phyloP scores from a whole-genome alignment of 2,888 invertebrate genomes.

The Thumatha senex region DNA sequence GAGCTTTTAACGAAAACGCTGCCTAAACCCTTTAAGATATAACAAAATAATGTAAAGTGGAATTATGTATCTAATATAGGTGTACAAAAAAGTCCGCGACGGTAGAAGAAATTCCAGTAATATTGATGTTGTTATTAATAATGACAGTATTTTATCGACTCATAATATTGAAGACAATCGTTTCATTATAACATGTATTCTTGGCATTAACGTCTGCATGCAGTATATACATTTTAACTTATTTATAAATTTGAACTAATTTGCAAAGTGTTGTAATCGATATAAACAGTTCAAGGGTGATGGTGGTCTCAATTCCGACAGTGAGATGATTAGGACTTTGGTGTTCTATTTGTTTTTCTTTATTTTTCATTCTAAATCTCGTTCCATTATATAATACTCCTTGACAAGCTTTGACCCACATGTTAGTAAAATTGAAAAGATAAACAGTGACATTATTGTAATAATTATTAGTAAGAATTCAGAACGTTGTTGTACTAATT shows the following conservation, averaged over 20 bases:
- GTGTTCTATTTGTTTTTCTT: slow-evolving; percentile 13
- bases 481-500: neutral
- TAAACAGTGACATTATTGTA: slow-evolving; percentile 5
- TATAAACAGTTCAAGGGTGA: slow-evolving; percentile 39
- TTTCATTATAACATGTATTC: too few relatives aligned
- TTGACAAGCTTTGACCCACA: slow-evolving; percentile 23
- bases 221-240: neutral
- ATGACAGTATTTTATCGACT: too few relatives aligned
- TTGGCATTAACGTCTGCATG: too few relatives aligned
- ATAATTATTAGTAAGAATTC: neutral
- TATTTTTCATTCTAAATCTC: too few relatives aligned
- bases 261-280: slow-evolving; percentile 40
- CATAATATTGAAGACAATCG: too few relatives aligned
- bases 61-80: too few relatives aligned
- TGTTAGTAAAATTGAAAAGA: slow-evolving; percentile 16
- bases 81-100: too few relatives aligned
- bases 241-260: slow-evolving; percentile 20
- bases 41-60: too few relatives aligned
- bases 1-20: too few relatives aligned
- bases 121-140: too few relatives aligned
- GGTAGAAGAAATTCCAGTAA: too few relatives aligned
- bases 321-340: slow-evolving; percentile 11
- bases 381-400: slow-evolving; percentile 9
- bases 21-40: too few relatives aligned
- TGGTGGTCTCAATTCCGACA: slow-evolving; percentile 21